Evolutionary conservation across 2,113 vertebrate genomes (phyloP).

Genomic region (Myotis davidii): DNA sequence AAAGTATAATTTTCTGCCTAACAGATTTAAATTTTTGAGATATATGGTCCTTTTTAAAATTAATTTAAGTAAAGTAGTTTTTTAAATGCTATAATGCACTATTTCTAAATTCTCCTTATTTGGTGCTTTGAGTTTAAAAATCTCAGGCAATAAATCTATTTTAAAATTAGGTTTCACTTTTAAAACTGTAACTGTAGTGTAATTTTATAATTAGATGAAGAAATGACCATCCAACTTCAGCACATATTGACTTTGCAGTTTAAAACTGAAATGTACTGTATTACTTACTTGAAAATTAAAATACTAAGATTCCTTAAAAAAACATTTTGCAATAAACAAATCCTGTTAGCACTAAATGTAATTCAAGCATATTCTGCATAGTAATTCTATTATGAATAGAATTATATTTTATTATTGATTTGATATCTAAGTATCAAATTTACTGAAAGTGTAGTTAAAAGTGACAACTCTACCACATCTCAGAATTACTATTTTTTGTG

Average conservation of each 20-base stretch:
- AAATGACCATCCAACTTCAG: not conserved
- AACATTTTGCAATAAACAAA: slow-evolving; percentile 32
- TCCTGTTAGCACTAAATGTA: not conserved
- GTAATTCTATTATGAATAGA: slow-evolving; percentile 2
- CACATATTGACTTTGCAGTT: not conserved
- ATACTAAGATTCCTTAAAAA: slow-evolving; percentile 7
- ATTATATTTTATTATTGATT: slow-evolving; percentile 27
- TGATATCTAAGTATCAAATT: slow-evolving; percentile 49
- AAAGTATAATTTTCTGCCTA: not conserved
- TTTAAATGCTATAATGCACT: not conserved
- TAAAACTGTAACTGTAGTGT: not conserved
- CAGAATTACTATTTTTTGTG: not conserved
- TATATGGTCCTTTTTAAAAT: not conserved
- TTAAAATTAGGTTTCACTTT: slow-evolving; percentile 44
- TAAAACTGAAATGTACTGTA: slow-evolving; percentile 39
- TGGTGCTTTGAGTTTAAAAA: slow-evolving; percentile 8
- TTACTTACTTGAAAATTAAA: slow-evolving; percentile 45
- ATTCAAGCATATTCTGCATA: slow-evolving; percentile 45
- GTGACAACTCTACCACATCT: not conserved
- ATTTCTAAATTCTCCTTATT: slow-evolving; percentile 40
- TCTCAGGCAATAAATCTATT: slow-evolving; percentile 3
- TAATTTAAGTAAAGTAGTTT: slow-evolving; percentile 38
- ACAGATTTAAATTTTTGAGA: not conserved
- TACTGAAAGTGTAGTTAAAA: not conserved
- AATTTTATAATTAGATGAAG: slow-evolving; percentile 12